Percentiles rank a stretch among this genome's conserved stretches.
These are phyloP conservation scores for Drosophila willistoni DNA, from an alignment of 1,140 invertebrate species.

Conservation along the genomic window DNA sequence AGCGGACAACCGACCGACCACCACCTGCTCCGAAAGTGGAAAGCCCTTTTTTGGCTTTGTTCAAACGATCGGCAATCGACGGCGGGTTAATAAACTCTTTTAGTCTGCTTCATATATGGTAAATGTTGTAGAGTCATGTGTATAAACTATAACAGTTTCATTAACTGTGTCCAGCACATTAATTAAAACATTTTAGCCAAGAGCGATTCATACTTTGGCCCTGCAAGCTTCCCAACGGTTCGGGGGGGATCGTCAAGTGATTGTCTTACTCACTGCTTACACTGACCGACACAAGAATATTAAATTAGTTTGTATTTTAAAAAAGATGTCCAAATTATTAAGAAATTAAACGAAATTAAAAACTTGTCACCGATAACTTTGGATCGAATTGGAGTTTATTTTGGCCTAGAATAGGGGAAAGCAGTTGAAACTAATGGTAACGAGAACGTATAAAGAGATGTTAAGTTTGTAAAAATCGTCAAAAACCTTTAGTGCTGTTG, in stretches of 20 bases:
- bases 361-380: too few relatives aligned
- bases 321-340: too few relatives aligned
- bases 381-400: too few relatives aligned
- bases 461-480: too few relatives aligned
- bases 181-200: conserved; percentile 78
- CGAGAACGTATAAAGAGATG: too few relatives aligned
- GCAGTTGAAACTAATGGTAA: too few relatives aligned
- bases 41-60: conserved; percentile 71
- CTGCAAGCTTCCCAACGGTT: conserved; percentile 23
- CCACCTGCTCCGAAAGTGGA: conserved; percentile 30
- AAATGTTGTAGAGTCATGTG: conserved; percentile 61
- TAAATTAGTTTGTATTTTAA: too few relatives aligned
- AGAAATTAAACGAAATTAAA: too few relatives aligned
- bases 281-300: background rate
- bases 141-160: conserved; percentile 79
- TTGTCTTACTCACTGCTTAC: conserved; percentile 27
- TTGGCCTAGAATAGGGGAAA: too few relatives aligned
- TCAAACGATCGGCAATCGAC: conserved; percentile 47
- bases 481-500: too few relatives aligned
- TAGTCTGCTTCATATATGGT: conserved; percentile 58
- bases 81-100: conserved; percentile 73
- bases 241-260: conserved; percentile 38
- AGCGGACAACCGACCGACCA: background rate
- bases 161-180: conserved; percentile 72
- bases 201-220: conserved; percentile 22